phyloP scores from a whole-genome alignment of 2,888 invertebrate genomes.

The Galerucella nymphaeae region DNA sequence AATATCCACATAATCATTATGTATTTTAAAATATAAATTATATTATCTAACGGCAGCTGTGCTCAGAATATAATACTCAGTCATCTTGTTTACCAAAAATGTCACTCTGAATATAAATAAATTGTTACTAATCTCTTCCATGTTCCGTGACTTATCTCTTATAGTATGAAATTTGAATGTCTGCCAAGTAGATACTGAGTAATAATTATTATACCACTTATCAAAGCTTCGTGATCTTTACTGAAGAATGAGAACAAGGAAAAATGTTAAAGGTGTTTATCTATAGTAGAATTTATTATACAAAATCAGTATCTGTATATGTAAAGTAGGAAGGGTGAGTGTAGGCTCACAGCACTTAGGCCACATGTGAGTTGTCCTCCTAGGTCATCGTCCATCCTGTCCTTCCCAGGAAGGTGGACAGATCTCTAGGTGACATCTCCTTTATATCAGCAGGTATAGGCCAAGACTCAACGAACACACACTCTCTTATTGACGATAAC shows the following conservation, averaged over 20 bases:
- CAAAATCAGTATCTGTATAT: no score
- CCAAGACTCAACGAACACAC: no score
- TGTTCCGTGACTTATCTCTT: not conserved
- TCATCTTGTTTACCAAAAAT: slow-evolving; percentile 5
- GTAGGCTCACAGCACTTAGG: no score
- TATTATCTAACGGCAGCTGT: not conserved
- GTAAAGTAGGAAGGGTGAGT: no score
- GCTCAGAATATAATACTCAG: not conserved
- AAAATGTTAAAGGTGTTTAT: not conserved
- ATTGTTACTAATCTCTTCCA: not conserved
- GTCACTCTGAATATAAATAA: not conserved
- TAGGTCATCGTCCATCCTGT: no score
- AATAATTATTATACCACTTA: slow-evolving; percentile 5
- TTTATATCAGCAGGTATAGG: no score
- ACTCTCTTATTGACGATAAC: no score
- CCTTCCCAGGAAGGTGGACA: no score
- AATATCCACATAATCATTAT: not conserved
- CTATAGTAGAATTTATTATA: not conserved
- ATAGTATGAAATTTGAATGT: not conserved
- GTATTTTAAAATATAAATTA: not conserved
- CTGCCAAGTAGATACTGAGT: not conserved
- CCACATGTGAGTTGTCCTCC: no score
- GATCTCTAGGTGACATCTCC: no score
- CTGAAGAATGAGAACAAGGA: slow-evolving; percentile 2
- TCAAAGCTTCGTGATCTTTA: slow-evolving; percentile 2